A percentile compares a stretch with the other conserved stretches of the same genome.
Evolutionary conservation across 2,113 vertebrate genomes (phyloP).

Genomic region (Paramormyrops kingsleyae): DNA sequence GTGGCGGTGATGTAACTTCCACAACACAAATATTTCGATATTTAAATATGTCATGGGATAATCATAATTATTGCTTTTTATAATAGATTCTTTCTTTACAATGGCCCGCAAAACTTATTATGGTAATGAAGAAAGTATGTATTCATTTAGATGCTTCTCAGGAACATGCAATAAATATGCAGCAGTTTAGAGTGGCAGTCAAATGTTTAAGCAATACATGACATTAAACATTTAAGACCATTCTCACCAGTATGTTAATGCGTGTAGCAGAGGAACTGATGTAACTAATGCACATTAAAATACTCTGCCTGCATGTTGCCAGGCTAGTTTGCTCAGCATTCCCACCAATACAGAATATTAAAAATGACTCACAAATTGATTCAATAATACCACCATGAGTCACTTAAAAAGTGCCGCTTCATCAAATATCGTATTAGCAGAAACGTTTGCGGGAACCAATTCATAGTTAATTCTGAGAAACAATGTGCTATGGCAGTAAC

Average conservation of each 20-base stretch:
- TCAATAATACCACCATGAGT: not conserved
- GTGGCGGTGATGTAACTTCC: not conserved
- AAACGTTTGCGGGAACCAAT: not conserved
- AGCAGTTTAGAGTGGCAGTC: not conserved
- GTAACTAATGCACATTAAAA: not conserved
- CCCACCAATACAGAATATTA: not conserved
- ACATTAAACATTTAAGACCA: slow-evolving; percentile 1
- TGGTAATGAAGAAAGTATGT: not conserved
- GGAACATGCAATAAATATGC: not conserved
- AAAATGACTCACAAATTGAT: slow-evolving; percentile 6
- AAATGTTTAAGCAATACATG: slow-evolving; percentile 7
- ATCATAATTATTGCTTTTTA: not conserved
- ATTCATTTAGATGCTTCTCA: not conserved
- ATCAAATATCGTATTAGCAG: not conserved
- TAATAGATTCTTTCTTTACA: not conserved
- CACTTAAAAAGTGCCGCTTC: not conserved
- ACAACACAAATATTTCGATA: not conserved
- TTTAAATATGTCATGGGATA: not conserved
- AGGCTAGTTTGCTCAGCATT: not conserved
- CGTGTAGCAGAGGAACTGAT: not conserved
- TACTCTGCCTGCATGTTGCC: not conserved
- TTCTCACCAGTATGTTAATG: not conserved
- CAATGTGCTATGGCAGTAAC: not conserved
- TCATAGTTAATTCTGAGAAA: slow-evolving; percentile 4
- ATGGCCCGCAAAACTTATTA: not conserved